Evolutionary conservation across 2,888 invertebrate genomes (phyloP).

Genomic region (Netelia inedita): DNA sequence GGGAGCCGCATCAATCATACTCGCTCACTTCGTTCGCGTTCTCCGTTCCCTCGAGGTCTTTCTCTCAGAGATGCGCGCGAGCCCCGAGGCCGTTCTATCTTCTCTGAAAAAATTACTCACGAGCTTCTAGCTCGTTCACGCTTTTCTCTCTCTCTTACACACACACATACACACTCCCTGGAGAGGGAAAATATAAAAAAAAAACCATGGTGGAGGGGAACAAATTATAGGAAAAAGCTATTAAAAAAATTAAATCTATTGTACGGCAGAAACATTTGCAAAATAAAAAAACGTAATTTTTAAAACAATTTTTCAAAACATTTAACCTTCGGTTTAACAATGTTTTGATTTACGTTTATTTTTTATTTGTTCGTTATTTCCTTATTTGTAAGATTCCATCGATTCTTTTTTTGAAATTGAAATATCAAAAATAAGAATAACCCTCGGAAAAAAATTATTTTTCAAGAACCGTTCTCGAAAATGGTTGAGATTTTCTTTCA

Average conservation of each 20-base stretch:
- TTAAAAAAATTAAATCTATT: no score
- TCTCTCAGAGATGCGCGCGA: conserved; percentile 60
- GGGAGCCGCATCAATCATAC: conserved; percentile 83
- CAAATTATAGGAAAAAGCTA: neutral
- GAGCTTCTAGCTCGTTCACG: conserved; percentile 39
- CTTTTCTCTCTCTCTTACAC: neutral
- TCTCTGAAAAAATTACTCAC: conserved; percentile 79
- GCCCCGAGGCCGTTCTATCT: conserved; percentile 78
- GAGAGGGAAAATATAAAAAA: conserved; percentile 76
- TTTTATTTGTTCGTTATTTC: neutral
- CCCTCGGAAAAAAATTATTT: no score
- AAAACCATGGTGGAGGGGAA: conserved; percentile 60
- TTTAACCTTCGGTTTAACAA: no score
- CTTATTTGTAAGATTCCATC: neutral
- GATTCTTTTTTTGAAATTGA: neutral
- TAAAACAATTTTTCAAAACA: no score
- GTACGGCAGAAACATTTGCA: no score
- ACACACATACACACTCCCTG: neutral
- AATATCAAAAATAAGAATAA: neutral
- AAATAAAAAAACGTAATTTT: no score
- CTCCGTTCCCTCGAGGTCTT: conserved; percentile 74
- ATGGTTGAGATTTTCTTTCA: neutral
- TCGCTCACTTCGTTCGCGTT: conserved; percentile 79
- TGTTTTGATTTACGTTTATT: no score
- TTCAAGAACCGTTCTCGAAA: neutral